Conservation (phyloP, 2,113 vertebrate genomes). For the Delphinus delphis region DNA sequence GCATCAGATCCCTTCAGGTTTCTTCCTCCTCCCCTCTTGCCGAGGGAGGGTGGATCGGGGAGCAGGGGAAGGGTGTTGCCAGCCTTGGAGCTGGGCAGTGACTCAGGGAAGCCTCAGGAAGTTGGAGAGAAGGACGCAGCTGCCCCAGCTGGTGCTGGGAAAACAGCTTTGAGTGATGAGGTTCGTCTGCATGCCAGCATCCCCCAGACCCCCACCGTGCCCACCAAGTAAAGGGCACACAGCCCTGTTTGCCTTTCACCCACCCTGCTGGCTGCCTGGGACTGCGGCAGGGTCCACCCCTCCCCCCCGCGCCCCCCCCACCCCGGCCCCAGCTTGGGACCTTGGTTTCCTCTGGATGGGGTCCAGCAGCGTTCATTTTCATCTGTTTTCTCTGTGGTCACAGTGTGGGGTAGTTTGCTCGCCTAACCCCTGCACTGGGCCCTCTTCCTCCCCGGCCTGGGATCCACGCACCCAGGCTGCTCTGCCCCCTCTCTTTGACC, state of each 20-base stretch:
- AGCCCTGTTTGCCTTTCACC: conserved; percentile 47
- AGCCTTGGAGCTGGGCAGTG: conserved; percentile 64
- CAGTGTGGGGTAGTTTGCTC: not conserved
- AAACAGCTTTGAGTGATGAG: conserved; percentile 58
- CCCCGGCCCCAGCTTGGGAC: not conserved
- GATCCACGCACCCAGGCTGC: not conserved
- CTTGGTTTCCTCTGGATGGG: conserved; percentile 29
- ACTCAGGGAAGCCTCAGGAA: conserved; percentile 75
- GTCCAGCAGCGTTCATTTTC: not conserved
- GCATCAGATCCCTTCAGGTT: not conserved
- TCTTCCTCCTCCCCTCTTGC: not conserved
- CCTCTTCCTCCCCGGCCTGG: not conserved
- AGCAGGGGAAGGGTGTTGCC: conserved; percentile 56
- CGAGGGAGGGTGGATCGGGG: not conserved
- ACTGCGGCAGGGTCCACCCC: not conserved
- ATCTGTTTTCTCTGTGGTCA: conserved; percentile 53
- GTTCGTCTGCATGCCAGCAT: conserved; percentile 31
- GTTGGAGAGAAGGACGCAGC: conserved; percentile 26
- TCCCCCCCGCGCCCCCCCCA: too few relatives aligned
- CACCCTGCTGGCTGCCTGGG: not conserved
- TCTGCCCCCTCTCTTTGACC: not conserved
- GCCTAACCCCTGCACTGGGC: not conserved
- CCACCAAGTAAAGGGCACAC: conserved; percentile 49
- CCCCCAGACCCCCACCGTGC: conserved; percentile 19
- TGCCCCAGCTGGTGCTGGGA: conserved; percentile 68